phyloP scores from a whole-genome alignment of 2,113 vertebrate species.

The Clarias gariepinus region DNA sequence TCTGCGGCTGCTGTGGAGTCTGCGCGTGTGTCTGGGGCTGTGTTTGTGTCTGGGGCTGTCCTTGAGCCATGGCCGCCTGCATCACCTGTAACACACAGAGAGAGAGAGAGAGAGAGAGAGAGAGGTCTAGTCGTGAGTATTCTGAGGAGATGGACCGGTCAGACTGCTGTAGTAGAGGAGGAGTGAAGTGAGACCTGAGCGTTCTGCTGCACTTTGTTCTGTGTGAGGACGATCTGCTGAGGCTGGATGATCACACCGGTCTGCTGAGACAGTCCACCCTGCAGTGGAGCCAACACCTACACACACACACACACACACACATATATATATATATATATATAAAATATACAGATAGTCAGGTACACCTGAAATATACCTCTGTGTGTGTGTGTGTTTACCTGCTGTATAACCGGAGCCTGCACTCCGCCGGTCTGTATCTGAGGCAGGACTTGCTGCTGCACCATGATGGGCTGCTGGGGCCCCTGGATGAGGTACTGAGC shows the following conservation, averaged over 20 bases:
- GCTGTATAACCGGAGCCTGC: conserved; percentile 95
- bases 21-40: conserved; percentile 23
- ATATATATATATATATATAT: neutral
- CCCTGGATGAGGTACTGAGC: conserved; percentile 91
- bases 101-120: no score
- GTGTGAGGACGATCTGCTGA: conserved; percentile 94
- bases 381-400: conserved; percentile 72
- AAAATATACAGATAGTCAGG: no score
- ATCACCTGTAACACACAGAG: conserved; percentile 62
- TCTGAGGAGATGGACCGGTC: no score
- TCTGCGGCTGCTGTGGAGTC: conserved; percentile 1
- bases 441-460: conserved; percentile 90
- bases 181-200: conserved; percentile 76
- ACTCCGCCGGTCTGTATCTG: conserved; percentile 94
- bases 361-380: no score
- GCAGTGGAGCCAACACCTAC: conserved; percentile 90
- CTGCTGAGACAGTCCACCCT: conserved; percentile 90
- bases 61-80: conserved; percentile 80
- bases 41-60: conserved; percentile 3
- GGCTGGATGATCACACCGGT: conserved; percentile 98
- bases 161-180: neutral
- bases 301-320: conserved; percentile 17
- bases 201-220: conserved; percentile 84
- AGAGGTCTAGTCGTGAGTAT: no score
- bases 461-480: conserved; percentile 89